Base-by-base conservation (phyloP, 2,888 invertebrate genomes). In the Papilio gigon region DNA sequence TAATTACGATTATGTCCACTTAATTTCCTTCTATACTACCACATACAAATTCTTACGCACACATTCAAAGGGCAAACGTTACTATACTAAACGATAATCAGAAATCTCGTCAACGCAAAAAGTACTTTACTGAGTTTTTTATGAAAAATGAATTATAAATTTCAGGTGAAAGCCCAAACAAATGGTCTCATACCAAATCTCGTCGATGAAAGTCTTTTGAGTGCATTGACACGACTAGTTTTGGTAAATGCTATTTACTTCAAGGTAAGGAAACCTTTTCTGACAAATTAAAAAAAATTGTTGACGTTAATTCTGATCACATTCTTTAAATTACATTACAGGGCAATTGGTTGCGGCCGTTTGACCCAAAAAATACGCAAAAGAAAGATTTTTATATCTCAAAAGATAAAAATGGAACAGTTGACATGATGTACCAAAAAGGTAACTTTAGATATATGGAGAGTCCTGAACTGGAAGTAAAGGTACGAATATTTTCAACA, bases 211-310 rank as follows among this genome's bases (percentile, higher is more conserved):
- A 67, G 72, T 0, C 71, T 78, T 68, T 74, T 87, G 3, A 72
- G 37, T 65, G 20, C 30, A 0, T 4, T 58, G 1, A 84, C 84
- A 4, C 71, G 80, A 35, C 22, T 85, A 14, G 80, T 82, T 12
- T 58, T 87, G 17, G 71, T 81, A 14, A 84, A 87, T 65, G 84
- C 81, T 37, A 71, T 87, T 14, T 86, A 83, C 67, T 85, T 82
- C 65, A 65, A 79, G 70, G 78, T 76, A 71, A 72, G 56, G 56
- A 62, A 33, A 42, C 20, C 4, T 11, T 5, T 37, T 20, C 3
- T 17, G 17, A 8, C n/a, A 22, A 1, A 1, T 22, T 11, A 9
- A 27, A 9, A 33, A 20, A 37, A 37, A 22, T 37, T 14, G 20
- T 33, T 11, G 5, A 4, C 12, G 30, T 12, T 14, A 14, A 8